Base-by-base conservation (phyloP, 2,113 vertebrate species). In the Pipa parva region DNA sequence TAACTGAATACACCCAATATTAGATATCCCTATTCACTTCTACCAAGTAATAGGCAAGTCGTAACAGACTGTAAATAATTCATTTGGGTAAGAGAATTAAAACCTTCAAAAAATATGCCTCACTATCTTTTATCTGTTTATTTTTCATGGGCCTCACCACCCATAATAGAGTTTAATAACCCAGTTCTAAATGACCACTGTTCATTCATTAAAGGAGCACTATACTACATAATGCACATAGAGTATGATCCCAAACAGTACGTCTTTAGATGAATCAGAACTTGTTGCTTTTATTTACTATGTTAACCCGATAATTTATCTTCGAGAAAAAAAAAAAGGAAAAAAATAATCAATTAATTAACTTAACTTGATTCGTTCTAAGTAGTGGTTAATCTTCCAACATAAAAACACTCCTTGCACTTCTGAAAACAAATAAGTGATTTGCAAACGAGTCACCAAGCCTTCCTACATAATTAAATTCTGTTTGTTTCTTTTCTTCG, bases 371-470 rank as follows among this genome's bases (percentile, higher is more conserved):
- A 79, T 79, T 80, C 77, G 76, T 75, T 72, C 48, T 72, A 75
- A 78, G 75, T 64, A 74, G 70, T 5, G 37, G 63, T 20, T 75
- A 74, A 75, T 76, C 78, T 85, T 81, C 83, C 83, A 29, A 56
- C 22, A 21, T 13, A 81, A 81, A 84, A 83, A 87, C 83, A 85
- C 80, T n/a, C 74, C 80, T 74, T 48, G 80, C 78, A 69, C 79
- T 83, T 85, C 80, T 88, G 75, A 85, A 90, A 89, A 88, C 85
- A 87, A 89, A 88, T 85, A 88, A 87, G 85, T 82, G 81, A 81
- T 85, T 87, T 85, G 87, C 80, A 79, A 85, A 79, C 63, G 77
- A 86, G 82, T 80, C 87, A 85, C 79, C 77, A 83, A 87, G 82
- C 84, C 83, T 81, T 89, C 84, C 81, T 75, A 79, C 13, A 78